Conservation (phyloP, 2,888 invertebrate genomes). For the Phymatocera aterrima region DNA sequence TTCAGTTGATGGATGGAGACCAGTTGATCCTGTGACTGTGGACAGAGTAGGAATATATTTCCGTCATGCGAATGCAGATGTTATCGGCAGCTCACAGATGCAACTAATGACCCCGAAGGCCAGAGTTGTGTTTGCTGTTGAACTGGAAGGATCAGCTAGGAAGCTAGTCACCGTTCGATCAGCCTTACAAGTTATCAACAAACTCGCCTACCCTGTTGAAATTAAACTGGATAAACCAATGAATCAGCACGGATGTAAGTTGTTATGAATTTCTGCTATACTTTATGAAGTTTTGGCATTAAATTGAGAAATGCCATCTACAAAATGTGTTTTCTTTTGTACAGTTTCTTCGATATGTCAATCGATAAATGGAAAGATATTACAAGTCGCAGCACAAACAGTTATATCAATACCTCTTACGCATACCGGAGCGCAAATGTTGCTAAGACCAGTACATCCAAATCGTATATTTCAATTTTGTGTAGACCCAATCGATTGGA, state of each 20-base stretch:
- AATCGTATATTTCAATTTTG: conserved; percentile 77
- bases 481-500: conserved; percentile 80
- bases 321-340: not conserved
- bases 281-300: not conserved
- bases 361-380: conserved; percentile 60
- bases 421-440: conserved; percentile 85
- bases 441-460: conserved; percentile 82
- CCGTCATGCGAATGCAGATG: conserved; percentile 78
- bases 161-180: conserved; percentile 96
- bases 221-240: conserved; percentile 82
- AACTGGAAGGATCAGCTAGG: conserved; percentile 94
- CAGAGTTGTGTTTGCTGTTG: conserved; percentile 93
- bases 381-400: conserved; percentile 76
- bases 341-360: conserved; percentile 62
- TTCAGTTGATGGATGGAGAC: conserved; percentile 92
- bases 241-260: conserved; percentile 72
- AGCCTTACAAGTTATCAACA: conserved; percentile 88
- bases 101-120: conserved; percentile 75
- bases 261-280: not conserved
- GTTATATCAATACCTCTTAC: conserved; percentile 86
- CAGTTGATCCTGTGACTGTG: conserved; percentile 92
- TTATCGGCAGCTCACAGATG: conserved; percentile 59
- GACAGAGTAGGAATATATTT: conserved; percentile 98
- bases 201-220: conserved; percentile 84
- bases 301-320: conserved; percentile 1